Evolutionary conservation across 2,113 vertebrate genomes (phyloP).

Genomic region (Daboia siamensis): DNA sequence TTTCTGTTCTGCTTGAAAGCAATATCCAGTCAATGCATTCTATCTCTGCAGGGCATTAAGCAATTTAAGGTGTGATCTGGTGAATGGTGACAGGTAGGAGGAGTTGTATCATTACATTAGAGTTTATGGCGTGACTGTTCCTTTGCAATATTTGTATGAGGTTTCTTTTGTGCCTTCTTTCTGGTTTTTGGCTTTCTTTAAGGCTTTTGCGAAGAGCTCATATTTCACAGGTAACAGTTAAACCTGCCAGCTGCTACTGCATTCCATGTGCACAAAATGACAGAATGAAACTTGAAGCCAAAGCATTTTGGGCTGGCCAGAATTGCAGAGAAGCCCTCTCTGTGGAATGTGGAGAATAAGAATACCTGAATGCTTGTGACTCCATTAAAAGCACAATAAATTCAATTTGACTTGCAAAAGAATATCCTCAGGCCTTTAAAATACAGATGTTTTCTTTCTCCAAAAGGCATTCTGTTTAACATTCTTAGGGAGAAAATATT

Average conservation of each 20-base stretch:
- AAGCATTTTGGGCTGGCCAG: background rate
- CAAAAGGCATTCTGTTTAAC: background rate
- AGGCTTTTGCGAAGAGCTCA: slow-evolving; percentile 28
- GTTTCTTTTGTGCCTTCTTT: slow-evolving; percentile 36
- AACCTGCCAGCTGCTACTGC: background rate
- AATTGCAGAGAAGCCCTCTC: background rate
- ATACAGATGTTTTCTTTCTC: background rate
- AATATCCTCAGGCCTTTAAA: background rate
- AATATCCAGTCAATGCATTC: slow-evolving; percentile 18
- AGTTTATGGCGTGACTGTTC: slow-evolving; percentile 15
- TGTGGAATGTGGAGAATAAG: background rate
- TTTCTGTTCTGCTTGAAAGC: slow-evolving; percentile 12
- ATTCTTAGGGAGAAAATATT: background rate
- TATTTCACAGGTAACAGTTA: slow-evolving; percentile 24
- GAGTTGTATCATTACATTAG: slow-evolving; percentile 32
- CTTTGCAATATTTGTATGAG: slow-evolving; percentile 22
- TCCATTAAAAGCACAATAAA: background rate
- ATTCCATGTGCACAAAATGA: background rate
- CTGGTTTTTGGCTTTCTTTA: slow-evolving; percentile 16
- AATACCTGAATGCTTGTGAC: background rate
- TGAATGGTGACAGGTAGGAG: slow-evolving; percentile 27
- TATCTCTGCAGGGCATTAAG: slow-evolving; percentile 28
- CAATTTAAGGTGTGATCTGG: background rate
- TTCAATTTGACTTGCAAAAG: background rate
- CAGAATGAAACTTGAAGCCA: slow-evolving; percentile 22